Evolutionary conservation across 2,888 invertebrate species (phyloP).

Genomic region (Nowickia ferox): DNA sequence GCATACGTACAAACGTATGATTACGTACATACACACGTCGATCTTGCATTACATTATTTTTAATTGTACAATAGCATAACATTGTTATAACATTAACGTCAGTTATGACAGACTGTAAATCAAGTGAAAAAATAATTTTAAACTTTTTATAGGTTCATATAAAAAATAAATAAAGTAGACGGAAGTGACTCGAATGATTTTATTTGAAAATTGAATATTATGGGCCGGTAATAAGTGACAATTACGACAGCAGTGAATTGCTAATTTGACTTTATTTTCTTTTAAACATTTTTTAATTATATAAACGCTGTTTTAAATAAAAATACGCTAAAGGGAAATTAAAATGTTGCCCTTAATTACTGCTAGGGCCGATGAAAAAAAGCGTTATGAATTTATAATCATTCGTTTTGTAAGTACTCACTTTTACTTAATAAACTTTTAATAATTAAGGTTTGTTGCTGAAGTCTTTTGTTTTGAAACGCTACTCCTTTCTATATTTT

Average conservation of each 20-base stretch:
- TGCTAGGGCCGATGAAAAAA: too few relatives aligned
- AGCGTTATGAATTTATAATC: background rate
- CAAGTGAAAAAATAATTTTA: constrained; percentile 30
- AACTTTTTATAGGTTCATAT: constrained; percentile 18
- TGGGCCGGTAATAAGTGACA: constrained; percentile 8
- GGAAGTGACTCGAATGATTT: background rate
- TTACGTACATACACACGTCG: constrained; percentile 23
- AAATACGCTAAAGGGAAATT: too few relatives aligned
- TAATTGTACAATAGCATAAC: constrained; percentile 24
- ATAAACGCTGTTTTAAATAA: background rate
- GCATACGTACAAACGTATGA: background rate
- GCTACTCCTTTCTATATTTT: background rate
- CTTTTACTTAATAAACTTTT: background rate
- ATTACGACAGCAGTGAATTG: background rate
- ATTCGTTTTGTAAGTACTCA: background rate
- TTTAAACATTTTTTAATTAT: background rate
- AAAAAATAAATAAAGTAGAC: background rate
- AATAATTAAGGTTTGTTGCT: constrained; percentile 7
- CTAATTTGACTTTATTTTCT: background rate
- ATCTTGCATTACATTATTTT: constrained; percentile 14
- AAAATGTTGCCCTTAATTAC: too few relatives aligned
- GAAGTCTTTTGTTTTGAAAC: constrained; percentile 33
- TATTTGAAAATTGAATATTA: constrained; percentile 12
- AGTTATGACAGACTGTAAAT: constrained; percentile 43
- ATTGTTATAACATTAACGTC: constrained; percentile 41